These are phyloP conservation scores for Neodon shergylaensis DNA, from an alignment of 2,113 vertebrate genomes.

Conservation along the genomic window DNA sequence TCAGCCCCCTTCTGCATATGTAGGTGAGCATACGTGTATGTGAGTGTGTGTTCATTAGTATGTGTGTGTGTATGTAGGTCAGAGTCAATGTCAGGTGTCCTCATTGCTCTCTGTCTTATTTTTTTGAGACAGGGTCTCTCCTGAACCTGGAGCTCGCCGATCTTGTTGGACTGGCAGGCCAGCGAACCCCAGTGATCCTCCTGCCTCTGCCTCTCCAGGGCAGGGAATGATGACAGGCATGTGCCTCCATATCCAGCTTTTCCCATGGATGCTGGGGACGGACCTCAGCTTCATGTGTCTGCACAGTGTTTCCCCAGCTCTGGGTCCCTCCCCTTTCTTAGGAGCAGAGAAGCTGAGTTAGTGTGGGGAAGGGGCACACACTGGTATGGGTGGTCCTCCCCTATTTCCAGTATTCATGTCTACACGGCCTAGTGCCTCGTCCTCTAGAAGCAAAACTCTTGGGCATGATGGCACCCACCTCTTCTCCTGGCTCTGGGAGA, in stretches of 20 bases:
- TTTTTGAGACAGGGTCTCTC: not conserved
- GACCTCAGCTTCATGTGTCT: not conserved
- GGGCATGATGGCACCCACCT: not conserved
- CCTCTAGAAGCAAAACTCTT: conserved; percentile 13
- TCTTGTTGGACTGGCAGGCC: not conserved
- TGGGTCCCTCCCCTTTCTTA: not conserved
- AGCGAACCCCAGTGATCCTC: not conserved
- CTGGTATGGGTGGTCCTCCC: not conserved
- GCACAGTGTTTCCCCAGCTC: not conserved
- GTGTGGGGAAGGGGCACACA: not conserved
- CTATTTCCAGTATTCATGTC: not conserved
- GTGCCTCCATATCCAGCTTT: not conserved
- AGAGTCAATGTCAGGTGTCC: not conserved
- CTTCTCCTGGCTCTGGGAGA: too few relatives aligned
- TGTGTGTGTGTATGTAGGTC: not conserved
- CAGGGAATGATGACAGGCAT: not conserved
- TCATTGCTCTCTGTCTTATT: not conserved
- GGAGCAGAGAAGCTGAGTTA: not conserved
- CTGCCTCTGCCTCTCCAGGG: not conserved
- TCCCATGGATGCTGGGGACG: not conserved
- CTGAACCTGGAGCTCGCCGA: not conserved
- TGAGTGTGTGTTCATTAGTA: not conserved
- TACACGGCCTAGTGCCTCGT: conserved; percentile 1
- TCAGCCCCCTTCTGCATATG: not conserved
- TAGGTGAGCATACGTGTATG: not conserved